Evolutionary conservation across 2,113 vertebrate species (phyloP), one percentile per base, ranked within the genome.

Genomic region (Micronisus gabar): DNA sequence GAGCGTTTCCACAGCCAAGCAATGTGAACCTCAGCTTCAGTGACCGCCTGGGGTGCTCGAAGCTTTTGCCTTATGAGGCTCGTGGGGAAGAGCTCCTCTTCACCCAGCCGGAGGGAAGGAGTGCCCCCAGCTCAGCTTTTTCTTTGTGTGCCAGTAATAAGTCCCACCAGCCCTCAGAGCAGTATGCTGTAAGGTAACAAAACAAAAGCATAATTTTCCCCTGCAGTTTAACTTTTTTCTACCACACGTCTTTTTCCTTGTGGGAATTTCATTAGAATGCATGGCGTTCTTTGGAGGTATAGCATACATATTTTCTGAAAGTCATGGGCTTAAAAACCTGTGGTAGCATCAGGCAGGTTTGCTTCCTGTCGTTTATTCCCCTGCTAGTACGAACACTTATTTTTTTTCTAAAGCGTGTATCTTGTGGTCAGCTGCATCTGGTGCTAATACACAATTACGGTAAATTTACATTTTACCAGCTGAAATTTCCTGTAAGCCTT

Each of bases 351-450:
- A 95, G 65, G 88, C 82, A 95, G 89, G 84, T 97, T 95, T 96
- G 91, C 94, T 98, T 98, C 98, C 98, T 98, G 98, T 98, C 89
- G 65, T 72, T 85, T 95, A 91, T 82, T 95, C 82, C 96, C 84
- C 74, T 88, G 96, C 67, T 96, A 96, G 96, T 97, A 78, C 3
- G 6, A 98, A 96, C 23, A 4, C 65, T 85, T 63, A 10, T 68
- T 86, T 93, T 90, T 90, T 93, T 88, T 94, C 92, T 94, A 40
- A 96, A 96, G 89, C 76, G 23, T 30, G 23, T 61, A 78, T 73
- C 93, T 98, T 98, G 98, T 98, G 98, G 98, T 98, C 98, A 98
- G 90, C 97, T 96, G 86, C 97, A 86, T 97, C 95, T 97, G 94
- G 97, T 95, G 96, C 79, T 97, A 96, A 95, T 94, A 68, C 91